Conservation (phyloP, 2,113 vertebrate species). For the Bombycilla garrulus region DNA sequence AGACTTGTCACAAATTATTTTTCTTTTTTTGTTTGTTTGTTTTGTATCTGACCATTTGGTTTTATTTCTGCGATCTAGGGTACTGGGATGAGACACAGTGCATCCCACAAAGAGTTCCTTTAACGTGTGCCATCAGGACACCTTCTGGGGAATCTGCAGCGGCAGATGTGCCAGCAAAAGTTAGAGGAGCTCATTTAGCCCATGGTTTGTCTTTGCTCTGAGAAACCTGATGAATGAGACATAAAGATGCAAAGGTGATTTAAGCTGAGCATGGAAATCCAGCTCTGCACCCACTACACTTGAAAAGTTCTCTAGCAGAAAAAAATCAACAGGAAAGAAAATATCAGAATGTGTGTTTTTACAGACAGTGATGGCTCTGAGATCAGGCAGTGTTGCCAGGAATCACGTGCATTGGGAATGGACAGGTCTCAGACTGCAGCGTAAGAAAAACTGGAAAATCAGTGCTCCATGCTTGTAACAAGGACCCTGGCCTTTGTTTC, state of each 20-base stretch:
- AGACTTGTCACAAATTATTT: background rate
- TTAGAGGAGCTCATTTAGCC: background rate
- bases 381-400: background rate
- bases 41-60: background rate
- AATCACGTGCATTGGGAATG: background rate
- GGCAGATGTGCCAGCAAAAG: background rate
- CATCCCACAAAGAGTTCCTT: background rate
- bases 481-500: background rate
- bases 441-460: background rate
- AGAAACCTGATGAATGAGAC: background rate
- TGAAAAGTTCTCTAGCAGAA: background rate
- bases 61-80: background rate
- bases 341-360: background rate
- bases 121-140: background rate
- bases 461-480: background rate
- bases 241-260: background rate
- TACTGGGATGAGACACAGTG: accelerated
- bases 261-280: background rate
- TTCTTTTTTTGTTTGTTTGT: accelerated
- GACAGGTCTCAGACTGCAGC: background rate
- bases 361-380: background rate
- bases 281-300: background rate
- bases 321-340: background rate
- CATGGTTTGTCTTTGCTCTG: background rate
- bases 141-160: background rate